Evolutionary conservation across 2,113 vertebrate species (phyloP).

Genomic region (Amia ocellicauda): DNA sequence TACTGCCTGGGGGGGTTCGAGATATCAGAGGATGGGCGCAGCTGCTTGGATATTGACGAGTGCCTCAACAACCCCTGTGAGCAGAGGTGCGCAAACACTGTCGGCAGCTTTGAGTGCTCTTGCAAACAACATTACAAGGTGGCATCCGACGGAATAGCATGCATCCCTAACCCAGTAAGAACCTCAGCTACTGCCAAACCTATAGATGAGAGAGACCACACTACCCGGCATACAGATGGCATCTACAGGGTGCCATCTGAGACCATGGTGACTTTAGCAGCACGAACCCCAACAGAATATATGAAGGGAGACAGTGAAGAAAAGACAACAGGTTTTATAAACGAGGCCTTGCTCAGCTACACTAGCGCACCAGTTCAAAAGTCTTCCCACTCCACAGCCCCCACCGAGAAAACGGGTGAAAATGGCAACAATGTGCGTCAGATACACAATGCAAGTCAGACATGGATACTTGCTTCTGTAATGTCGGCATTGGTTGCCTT

Average conservation of each 20-base stretch:
- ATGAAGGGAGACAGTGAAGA: neutral
- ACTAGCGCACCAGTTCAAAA: neutral
- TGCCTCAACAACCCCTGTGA: conserved; percentile 44
- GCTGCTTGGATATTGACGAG: conserved; percentile 53
- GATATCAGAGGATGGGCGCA: conserved; percentile 28
- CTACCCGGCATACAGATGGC: conserved; percentile 14
- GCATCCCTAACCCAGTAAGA: conserved; percentile 10
- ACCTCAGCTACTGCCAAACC: neutral
- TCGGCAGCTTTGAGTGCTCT: conserved; percentile 50
- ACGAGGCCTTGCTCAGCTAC: neutral
- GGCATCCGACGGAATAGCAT: conserved; percentile 30
- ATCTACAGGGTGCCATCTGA: conserved; percentile 24
- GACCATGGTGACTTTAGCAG: conserved; percentile 14
- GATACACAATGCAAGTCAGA: conserved; percentile 25
- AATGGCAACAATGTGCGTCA: neutral
- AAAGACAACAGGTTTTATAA: neutral
- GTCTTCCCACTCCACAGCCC: no score
- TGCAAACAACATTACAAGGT: conserved; percentile 29
- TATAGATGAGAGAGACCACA: conserved; percentile 17
- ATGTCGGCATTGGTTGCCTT: conserved; percentile 53
- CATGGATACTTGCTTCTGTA: conserved; percentile 48
- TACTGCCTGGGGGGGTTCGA: conserved; percentile 48
- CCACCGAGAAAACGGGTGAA: neutral
- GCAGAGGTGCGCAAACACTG: conserved; percentile 47
- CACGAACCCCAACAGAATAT: neutral